Conservation (phyloP, 2,797 vertebrate genomes). For the Macropus fuliginosus region DNA sequence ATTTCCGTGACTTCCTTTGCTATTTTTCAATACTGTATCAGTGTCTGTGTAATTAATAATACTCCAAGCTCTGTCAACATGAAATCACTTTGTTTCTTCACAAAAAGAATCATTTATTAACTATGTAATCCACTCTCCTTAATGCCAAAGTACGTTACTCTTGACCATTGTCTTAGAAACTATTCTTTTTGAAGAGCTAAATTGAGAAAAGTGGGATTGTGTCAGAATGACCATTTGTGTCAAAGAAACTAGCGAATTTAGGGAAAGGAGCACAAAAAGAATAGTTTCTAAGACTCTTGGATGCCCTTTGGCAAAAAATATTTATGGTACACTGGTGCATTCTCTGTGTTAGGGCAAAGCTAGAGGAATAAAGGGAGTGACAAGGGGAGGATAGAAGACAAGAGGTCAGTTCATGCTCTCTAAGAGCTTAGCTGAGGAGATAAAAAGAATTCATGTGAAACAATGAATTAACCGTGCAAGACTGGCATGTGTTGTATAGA, state of each 20-base stretch:
- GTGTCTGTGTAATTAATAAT: slow-evolving; percentile 68
- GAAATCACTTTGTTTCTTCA: slow-evolving; percentile 69
- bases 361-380: background rate
- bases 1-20: slow-evolving; percentile 56
- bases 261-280: slow-evolving; percentile 39
- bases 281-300: background rate
- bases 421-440: slow-evolving; percentile 42
- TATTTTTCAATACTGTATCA: slow-evolving; percentile 61
- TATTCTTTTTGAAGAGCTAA: slow-evolving; percentile 73
- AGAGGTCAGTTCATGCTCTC: background rate
- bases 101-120: slow-evolving; percentile 77
- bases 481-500: slow-evolving; percentile 43
- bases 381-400: background rate
- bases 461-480: slow-evolving; percentile 19
- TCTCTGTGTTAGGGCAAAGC: background rate
- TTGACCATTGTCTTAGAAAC: slow-evolving; percentile 73
- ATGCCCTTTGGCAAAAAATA: background rate
- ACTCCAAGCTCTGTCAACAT: slow-evolving; percentile 65
- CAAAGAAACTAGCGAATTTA: slow-evolving; percentile 24
- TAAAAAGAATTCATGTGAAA: slow-evolving; percentile 44
- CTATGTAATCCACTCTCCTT: slow-evolving; percentile 19
- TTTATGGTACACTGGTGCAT: background rate
- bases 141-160: slow-evolving; percentile 73
- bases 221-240: slow-evolving; percentile 36
- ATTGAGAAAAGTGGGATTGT: slow-evolving; percentile 51